Conservation (phyloP, 2,888 invertebrate genomes). For the Theristus sp. region DNA sequence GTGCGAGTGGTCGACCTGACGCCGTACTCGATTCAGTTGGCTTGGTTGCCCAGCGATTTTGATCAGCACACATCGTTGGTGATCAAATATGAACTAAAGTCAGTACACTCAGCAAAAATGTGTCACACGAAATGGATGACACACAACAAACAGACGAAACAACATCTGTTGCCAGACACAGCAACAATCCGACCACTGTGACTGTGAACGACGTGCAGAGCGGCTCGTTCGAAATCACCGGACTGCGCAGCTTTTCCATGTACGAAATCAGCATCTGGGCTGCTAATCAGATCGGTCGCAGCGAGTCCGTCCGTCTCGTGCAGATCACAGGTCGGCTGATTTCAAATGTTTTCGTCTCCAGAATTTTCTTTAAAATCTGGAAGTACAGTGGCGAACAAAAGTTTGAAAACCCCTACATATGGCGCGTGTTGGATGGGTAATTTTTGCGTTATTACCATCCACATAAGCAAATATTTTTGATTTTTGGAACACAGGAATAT, state of each 20-base stretch:
- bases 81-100: conserved; percentile 6
- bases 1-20: conserved; percentile 4
- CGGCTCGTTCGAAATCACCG: conserved; percentile 3
- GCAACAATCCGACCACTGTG: neutral
- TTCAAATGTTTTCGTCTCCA: too few species aligned
- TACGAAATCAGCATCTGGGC: conserved; percentile 8
- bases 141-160: too few species aligned
- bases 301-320: conserved; percentile 2
- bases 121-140: neutral
- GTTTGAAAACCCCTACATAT: too few species aligned
- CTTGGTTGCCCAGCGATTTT: conserved; percentile 2
- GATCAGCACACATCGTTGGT: neutral
- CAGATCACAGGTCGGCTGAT: conserved; percentile 9
- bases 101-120: neutral
- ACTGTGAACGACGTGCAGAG: neutral
- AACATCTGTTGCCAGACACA: neutral
- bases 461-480: too few species aligned
- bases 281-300: neutral
- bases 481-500: too few species aligned
- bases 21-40: conserved; percentile 6
- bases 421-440: too few species aligned
- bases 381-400: too few species aligned
- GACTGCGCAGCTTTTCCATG: conserved; percentile 7
- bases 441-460: too few species aligned
- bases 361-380: too few species aligned